Percentiles rank a stretch among this genome's conserved stretches.
phyloP scores from a whole-genome alignment of 1,140 invertebrate genomes.

The Heliconius hermathena region DNA sequence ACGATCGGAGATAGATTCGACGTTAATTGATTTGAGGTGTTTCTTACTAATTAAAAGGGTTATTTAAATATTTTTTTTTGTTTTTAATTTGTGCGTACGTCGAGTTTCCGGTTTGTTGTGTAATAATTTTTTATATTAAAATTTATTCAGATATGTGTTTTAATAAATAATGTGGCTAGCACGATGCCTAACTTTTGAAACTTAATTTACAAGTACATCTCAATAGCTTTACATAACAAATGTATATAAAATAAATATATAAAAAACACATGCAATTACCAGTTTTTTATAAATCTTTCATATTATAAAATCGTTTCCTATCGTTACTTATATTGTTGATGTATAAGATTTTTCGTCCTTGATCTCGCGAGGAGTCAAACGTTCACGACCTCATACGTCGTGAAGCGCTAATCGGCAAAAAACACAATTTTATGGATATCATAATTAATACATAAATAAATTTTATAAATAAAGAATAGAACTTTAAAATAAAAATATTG shows the following conservation, averaged over 20 bases:
- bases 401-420: conserved; percentile 2
- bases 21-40: conserved; percentile 10
- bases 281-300: background rate
- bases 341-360: background rate
- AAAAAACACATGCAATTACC: background rate
- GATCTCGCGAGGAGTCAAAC: conserved; percentile 12
- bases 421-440: conserved; percentile 2
- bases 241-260: no score
- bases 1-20: conserved; percentile 18
- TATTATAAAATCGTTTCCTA: background rate
- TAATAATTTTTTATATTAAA: background rate
- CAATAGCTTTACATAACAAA: no score
- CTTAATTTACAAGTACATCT: no score
- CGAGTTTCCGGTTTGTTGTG: background rate
- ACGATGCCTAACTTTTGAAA: no score
- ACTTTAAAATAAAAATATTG: background rate
- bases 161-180: background rate
- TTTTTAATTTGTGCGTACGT: background rate
- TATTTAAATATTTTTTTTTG: background rate
- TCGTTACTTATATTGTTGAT: background rate
- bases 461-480: background rate
- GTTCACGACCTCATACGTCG: conserved; percentile 14
- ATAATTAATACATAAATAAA: conserved; percentile 9
- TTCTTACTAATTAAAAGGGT: conserved; percentile 9
- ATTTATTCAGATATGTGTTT: background rate